These are phyloP conservation scores for Phrynocephalus versicolor DNA, from an alignment of 2,113 vertebrate species.

Conservation along the genomic window DNA sequence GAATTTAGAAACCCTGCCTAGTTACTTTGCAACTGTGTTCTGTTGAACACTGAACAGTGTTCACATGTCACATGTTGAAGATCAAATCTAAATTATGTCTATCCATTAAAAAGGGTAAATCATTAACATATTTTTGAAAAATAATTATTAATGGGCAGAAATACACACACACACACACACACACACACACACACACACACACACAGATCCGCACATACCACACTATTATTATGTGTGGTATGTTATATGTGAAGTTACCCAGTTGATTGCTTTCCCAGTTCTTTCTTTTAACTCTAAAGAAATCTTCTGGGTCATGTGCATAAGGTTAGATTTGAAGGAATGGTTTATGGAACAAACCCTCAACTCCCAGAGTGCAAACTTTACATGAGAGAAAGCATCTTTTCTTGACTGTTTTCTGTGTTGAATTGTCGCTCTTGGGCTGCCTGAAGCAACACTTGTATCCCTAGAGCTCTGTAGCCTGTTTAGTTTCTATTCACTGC, in stretches of 20 bases:
- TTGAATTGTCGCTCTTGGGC: constrained; percentile 36
- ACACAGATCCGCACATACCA: not conserved
- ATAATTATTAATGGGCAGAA: too few relatives aligned
- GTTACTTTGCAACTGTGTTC: too few relatives aligned
- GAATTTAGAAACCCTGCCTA: too few relatives aligned
- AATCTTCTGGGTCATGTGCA: not conserved
- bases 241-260: not conserved
- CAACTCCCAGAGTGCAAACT: constrained; percentile 2
- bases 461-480: constrained; percentile 41
- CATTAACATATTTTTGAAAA: not conserved
- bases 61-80: not conserved
- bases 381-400: not conserved
- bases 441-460: constrained; percentile 26
- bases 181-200: too few relatives aligned
- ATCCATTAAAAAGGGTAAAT: not conserved
- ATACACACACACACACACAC: too few relatives aligned
- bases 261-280: not conserved
- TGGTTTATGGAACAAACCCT: constrained; percentile 31
- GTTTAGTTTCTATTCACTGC: constrained; percentile 45
- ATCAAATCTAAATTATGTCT: not conserved
- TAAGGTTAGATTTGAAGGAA: not conserved
- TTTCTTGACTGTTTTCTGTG: not conserved
- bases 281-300: constrained; percentile 9
- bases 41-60: too few relatives aligned
- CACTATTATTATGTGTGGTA: not conserved